Evolutionary conservation across 2,888 invertebrate genomes (phyloP), one percentile per base, ranked within the genome.

Genomic region (Pelosia muscerda): DNA sequence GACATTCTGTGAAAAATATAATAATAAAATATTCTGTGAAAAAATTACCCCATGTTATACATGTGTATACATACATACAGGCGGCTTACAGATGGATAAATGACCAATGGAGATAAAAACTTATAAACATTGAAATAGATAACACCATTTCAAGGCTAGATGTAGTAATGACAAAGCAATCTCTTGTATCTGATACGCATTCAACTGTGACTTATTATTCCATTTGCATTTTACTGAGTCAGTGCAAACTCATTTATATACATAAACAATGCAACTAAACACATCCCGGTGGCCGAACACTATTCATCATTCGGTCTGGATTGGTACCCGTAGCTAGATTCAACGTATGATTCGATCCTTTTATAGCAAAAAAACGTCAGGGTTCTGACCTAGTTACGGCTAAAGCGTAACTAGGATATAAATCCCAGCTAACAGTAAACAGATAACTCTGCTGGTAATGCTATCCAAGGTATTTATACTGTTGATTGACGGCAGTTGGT

Each of bases 121-220:
- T n/a, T 49, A 49, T 49, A 49, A n/a, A 49, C 9, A n/a, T 49
- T 49, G 49, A 49, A 42, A 19, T n/a, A 9, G 49, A 49, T 49
- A 42, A 42, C 42, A 49, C n/a, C 6, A 42, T 28, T 25, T 56
- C 56, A 62, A 62, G 28, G 26, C 15, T 53, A 62, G 28, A 38
- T 54, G 23, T 42, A 38, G 49, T 26, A 28, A 61, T 61, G n/a
- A 49, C 28, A 26, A 62, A 62, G 25, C 25, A 61, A 42, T 28
- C 13, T 31, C 1, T 15, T 54, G 31, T 31, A 54, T 23, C 49
- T 23, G 31, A 54, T 53, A 54, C 23, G 62, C 62, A 23, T 31
- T 53, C 53, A 54, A 63, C 62, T 63, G 31, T 54, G 22, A 63
- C 54, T 63, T 22, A 62, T 23, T 15, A 54, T 34, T 31, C 53